phyloP scores from a whole-genome alignment of 1,140 invertebrate genomes.

The Periplaneta americana region DNA sequence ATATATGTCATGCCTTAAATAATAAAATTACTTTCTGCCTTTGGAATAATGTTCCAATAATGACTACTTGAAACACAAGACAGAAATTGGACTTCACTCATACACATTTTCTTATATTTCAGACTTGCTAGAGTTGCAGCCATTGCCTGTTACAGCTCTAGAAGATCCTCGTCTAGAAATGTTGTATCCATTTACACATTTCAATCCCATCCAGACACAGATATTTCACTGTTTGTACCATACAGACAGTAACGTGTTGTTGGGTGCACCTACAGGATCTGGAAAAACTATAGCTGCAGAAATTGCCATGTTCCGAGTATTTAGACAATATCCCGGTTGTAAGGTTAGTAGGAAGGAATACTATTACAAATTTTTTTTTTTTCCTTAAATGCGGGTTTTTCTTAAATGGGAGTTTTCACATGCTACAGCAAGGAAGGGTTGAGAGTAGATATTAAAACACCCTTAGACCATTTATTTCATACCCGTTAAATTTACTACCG shows the following conservation, averaged over 20 bases:
- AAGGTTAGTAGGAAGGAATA: conserved; percentile 68
- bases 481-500: no score
- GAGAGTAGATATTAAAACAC: no score
- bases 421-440: no score
- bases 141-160: conserved; percentile 79
- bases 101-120: conserved; percentile 25
- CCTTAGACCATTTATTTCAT: no score
- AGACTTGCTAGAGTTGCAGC: conserved; percentile 88
- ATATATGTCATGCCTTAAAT: no score
- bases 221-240: conserved; percentile 96
- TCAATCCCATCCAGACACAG: conserved; percentile 99
- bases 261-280: conserved; percentile 97
- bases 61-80: neutral
- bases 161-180: conserved; percentile 70
- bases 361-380: no score
- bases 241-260: conserved; percentile 88
- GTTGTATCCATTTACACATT: conserved; percentile 90
- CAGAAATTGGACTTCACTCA: neutral
- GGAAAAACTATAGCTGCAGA: conserved; percentile 99
- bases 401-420: no score
- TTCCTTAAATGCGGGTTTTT: no score
- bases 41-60: neutral
- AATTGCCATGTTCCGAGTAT: conserved; percentile 93
- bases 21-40: neutral
- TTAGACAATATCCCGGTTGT: conserved; percentile 71